Evolutionary conservation across 2,888 invertebrate genomes (phyloP), one percentile per base, ranked within the genome.

Genomic region (Onthophagus sagittarius): DNA sequence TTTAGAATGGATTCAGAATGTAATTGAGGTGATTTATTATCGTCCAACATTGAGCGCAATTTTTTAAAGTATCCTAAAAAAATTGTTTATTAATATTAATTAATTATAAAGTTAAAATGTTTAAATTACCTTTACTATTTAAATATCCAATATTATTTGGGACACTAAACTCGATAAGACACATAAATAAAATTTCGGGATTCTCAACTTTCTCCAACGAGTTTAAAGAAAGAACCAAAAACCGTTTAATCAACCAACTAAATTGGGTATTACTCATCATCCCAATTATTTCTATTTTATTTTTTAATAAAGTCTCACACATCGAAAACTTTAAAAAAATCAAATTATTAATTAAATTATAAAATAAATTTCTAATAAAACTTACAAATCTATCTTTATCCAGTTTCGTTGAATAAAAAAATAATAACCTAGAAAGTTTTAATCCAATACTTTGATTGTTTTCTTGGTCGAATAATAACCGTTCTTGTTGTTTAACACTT

Each of bases 141-240:
- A 90, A 83, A 83, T 89, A 90, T 71, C 88, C 83, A 78, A 89
- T 86, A 72, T 88, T 89, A 77, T 79, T 77, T 77, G 81, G 79
- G 85, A 86, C 75, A 7, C 93, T 92, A 80, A 93, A 94, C 31
- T 92, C 90, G 83, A 95, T 94, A 80, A 96, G 85, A 86, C 93
- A 92, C 79, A 94, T 88, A 75, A 96, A 86, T 4, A 94, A 92
- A 71, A 94, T 90, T 15, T 93, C 92, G 76, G 92, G 86, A 2
- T 79, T 77, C 63, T 79, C 74, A 23, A 74, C 73, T 15, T 79
- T 77, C 39, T 76, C 71, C 39, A 83, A 77, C 71, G 77, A 80
- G 78, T 81, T 81, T 69, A 85, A 78, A 77, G 84, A 85, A 7
- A 84, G 75, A 64, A 81, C 79, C 65, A 86, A 78, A 74, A 82